Percentiles rank a stretch among this genome's conserved stretches.
Conservation (phyloP, 2,797 vertebrate species). For the Cetoscarus ocellatus region DNA sequence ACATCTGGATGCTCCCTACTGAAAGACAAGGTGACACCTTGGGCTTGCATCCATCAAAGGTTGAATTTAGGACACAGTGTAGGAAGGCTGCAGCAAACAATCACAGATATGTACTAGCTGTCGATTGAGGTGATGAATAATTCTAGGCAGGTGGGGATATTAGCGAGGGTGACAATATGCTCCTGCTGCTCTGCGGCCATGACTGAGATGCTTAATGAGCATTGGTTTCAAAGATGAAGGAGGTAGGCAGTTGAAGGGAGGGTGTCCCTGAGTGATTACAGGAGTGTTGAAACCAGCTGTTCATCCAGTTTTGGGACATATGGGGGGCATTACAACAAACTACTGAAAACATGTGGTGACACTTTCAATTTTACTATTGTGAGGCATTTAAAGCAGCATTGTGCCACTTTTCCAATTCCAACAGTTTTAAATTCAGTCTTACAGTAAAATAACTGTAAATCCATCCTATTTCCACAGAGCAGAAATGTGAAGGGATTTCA, state of each 20-base stretch:
- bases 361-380: constrained; percentile 2
- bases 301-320: constrained; percentile 32
- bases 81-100: constrained; percentile 5
- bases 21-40: constrained; percentile 51
- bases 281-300: constrained; percentile 52
- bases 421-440: too few species aligned
- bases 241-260: constrained; percentile 24
- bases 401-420: not conserved
- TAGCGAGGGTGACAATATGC: constrained; percentile 50
- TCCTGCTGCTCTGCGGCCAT: constrained; percentile 39
- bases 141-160: constrained; percentile 38
- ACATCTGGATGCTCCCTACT: constrained; percentile 93
- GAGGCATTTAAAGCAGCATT: constrained; percentile 2
- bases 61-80: constrained; percentile 15
- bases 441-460: too few species aligned
- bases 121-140: constrained; percentile 44
- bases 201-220: constrained; percentile 49
- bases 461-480: too few species aligned
- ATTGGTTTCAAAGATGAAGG: constrained; percentile 47
- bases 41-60: constrained; percentile 2
- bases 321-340: constrained; percentile 9
- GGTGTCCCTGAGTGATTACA: constrained; percentile 37
- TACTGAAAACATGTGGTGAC: constrained; percentile 5
- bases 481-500: too few species aligned
- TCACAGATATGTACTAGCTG: constrained; percentile 19